Conservation (phyloP, 2,113 vertebrate genomes). For the Caracal caracal region DNA sequence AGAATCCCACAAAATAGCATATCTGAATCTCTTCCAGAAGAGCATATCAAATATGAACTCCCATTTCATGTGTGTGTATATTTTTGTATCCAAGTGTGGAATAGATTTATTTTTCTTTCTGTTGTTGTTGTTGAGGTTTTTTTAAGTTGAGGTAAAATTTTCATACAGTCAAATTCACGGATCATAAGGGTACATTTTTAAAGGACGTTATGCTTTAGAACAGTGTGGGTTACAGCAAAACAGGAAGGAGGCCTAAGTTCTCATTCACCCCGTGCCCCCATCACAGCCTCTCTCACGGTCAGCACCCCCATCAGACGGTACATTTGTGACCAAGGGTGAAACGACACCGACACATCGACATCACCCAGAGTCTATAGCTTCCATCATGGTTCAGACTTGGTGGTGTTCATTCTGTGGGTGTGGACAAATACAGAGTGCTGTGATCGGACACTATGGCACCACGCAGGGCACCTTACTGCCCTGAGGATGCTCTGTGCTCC, state of each 20-base stretch:
- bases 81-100: neutral
- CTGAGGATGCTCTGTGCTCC: rapidly evolving
- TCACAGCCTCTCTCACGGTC: neutral
- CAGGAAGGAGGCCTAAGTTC: neutral
- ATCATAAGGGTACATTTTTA: neutral
- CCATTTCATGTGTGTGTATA: no score
- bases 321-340: neutral
- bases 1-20: neutral
- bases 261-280: neutral
- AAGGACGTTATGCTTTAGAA: neutral
- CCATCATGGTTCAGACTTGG: no score
- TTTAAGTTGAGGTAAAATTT: neutral
- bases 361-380: rapidly evolving
- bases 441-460: rapidly evolving
- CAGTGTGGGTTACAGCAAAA: neutral
- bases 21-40: neutral
- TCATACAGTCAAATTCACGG: neutral
- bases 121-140: neutral
- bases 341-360: rapidly evolving
- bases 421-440: rapidly evolving
- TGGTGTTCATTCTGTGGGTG: neutral
- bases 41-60: neutral
- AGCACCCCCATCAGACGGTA: neutral
- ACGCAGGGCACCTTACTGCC: rapidly evolving
- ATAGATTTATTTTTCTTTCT: neutral